Evolutionary conservation across 2,888 invertebrate genomes (phyloP), one percentile per base, ranked within the genome.

Genomic region (Agrotis segetum): DNA sequence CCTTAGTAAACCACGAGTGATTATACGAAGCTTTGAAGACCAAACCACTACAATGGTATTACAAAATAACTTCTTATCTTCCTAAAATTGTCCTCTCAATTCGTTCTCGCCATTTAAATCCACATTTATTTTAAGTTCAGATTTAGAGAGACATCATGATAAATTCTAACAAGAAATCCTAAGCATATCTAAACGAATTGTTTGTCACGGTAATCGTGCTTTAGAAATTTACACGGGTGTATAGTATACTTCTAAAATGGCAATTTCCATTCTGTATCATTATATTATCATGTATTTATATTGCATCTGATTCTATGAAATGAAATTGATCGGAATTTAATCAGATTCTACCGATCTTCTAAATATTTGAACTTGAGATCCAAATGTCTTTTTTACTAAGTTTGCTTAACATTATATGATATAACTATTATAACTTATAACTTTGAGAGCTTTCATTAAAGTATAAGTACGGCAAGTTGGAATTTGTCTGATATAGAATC

Each of bases 201-300:
- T 79, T 84, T 81, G 85, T 81, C 83, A 82, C 77, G 81, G 53
- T 56, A 70, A 74, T 78, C 87, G 87, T 88, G 88, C 64, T 68
- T 60, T 71, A 79, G 70, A 83, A 82, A 87, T 88, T 87, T 75
- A 75, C 85, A 87, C 80, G 55, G 81, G 65, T 66, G 56, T 73
- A 46, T 16, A 14, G 40, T 46, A 46, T 71, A 47, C 24, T 69
- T 71, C 65, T 71, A 50, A 67, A 71, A 73, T 71, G 63, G 46
- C 62, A 75, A 77, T 82, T 77, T 60, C 56, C 63, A 67, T 77
- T 16, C 47, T 62, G 59, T 59, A 76, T 67, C n/a, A 76, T 70
- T 67, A 59, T 61, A 68, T 52, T 78, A 55, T 71, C 17, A 50
- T 69, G 62, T 61, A 53, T 68, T 6, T 40, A 2, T 11, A 40